A percentile compares a stretch with the other conserved stretches of the same genome.
These are phyloP conservation scores for Standfussiana lucernea DNA, from an alignment of 2,888 invertebrate species.

Conservation along the genomic window DNA sequence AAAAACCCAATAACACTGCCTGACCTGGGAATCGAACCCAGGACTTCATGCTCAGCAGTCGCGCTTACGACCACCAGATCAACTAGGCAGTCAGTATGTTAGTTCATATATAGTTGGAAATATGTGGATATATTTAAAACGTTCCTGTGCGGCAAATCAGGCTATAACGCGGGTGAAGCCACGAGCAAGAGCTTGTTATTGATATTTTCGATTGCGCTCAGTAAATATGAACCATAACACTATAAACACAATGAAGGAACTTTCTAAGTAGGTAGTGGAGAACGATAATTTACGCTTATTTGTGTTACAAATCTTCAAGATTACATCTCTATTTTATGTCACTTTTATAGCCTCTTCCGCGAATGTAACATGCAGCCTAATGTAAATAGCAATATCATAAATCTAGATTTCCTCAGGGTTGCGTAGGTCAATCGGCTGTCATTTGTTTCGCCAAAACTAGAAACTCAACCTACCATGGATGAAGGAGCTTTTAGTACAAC, in stretches of 20 bases:
- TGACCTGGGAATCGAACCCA: too few relatives aligned
- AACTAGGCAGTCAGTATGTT: too few relatives aligned
- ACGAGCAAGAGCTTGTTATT: not conserved
- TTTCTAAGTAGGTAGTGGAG: not conserved
- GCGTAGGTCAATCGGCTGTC: slow-evolving; percentile 30
- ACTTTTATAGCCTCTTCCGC: slow-evolving; percentile 1
- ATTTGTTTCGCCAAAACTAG: slow-evolving; percentile 37
- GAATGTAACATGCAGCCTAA: slow-evolving; percentile 20
- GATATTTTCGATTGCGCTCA: not conserved
- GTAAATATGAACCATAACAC: not conserved
- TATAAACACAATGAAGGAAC: not conserved
- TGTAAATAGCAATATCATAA: slow-evolving; percentile 24
- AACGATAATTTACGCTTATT: slow-evolving; percentile 21
- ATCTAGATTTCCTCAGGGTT: slow-evolving; percentile 31
- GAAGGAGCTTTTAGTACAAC: slow-evolving; percentile 29
- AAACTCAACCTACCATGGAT: slow-evolving; percentile 39
- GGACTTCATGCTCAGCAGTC: too few relatives aligned
- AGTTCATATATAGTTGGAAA: too few relatives aligned
- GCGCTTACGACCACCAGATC: too few relatives aligned
- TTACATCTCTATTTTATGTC: slow-evolving; percentile 12
- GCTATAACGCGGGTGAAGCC: not conserved
- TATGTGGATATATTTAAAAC: not conserved
- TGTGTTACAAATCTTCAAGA: slow-evolving; percentile 23
- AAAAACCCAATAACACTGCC: too few relatives aligned
- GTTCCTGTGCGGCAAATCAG: not conserved